Evolutionary conservation across 1,140 invertebrate species (phyloP).

Genomic region (Acromyrmex heyeri): DNA sequence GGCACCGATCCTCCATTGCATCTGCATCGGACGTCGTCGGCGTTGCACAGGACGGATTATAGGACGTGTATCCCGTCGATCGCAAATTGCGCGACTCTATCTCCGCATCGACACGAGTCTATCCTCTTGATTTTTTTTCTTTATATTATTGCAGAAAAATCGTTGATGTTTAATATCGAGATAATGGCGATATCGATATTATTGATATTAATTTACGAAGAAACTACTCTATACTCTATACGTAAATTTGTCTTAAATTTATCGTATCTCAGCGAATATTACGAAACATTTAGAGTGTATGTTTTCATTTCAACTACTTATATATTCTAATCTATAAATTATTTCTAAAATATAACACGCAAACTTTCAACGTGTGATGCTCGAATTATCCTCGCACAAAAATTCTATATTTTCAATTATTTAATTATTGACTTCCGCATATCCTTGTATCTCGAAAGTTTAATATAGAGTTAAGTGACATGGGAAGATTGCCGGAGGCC

Average conservation of each 20-base stretch:
- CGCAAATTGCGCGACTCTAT: conserved; percentile 54
- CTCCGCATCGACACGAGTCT: conserved; percentile 44
- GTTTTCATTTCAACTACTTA: conserved; percentile 9
- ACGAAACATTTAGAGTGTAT: background rate
- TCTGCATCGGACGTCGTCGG: conserved; percentile 77
- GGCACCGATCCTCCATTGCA: conserved; percentile 71
- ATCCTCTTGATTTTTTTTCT: background rate
- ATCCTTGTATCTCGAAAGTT: background rate
- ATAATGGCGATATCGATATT: background rate
- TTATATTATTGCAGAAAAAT: background rate
- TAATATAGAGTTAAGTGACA: background rate
- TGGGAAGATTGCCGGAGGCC: conserved; percentile 16
- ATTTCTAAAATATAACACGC: background rate
- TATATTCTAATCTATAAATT: background rate
- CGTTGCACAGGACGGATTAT: conserved; percentile 57
- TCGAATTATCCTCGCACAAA: background rate
- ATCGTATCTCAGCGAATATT: background rate
- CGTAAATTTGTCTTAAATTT: background rate
- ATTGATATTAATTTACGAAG: no score
- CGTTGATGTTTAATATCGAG: background rate
- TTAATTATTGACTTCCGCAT: background rate
- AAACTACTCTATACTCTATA: background rate
- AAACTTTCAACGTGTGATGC: background rate
- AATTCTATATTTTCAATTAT: background rate
- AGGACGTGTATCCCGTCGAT: conserved; percentile 58